Evolutionary conservation across 2,888 invertebrate species (phyloP), one percentile per base, ranked within the genome.

Genomic region (Helicoverpa assulta): DNA sequence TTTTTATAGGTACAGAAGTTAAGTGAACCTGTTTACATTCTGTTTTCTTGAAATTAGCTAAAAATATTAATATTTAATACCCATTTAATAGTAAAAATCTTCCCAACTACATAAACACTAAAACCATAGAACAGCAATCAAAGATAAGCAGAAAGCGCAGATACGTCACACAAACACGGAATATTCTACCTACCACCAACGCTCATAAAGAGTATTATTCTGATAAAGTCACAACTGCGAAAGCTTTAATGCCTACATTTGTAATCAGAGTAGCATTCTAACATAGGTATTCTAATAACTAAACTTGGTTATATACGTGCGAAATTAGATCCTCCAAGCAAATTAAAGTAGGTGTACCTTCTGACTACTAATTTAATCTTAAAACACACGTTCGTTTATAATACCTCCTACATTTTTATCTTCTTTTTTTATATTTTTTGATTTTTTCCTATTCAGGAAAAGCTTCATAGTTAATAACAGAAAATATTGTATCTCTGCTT

Each of bases 261-360:
- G 78, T 78, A 80, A 80, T 72, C 80, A 80, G 67, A 47, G 29
- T 47, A 61, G 37, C 62, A 57, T 71, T 71, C 67, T 74, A 74
- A 70, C 80, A 74, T 74, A 78, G 78, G 73, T 80, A 78, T 74
- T 80, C 62, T 70, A 64, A 67, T 79, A 80, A 74, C 71, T 80
- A 78, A 79, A 74, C 70, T 70, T 80, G 43, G 60, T 62, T 67
- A 66, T 77, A 73, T 63, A 72, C 67, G 75, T 69, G 80, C 70
- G 51, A 69, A 80, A 77, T 63, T 67, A 57, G 69, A 71, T 73
- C 65, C 62, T 12, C 18, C 18, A 47, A 69, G 65, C 66, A 66
- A 68, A 58, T 74, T 80, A 65, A 68, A 71, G 70, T 68, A 64
- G 43, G 21, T 33, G 57, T 55, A 66, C 62, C 58, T 56, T 67